phyloP scores from a whole-genome alignment of 2,888 invertebrate genomes.

The Ecdyonurus torrentis region DNA sequence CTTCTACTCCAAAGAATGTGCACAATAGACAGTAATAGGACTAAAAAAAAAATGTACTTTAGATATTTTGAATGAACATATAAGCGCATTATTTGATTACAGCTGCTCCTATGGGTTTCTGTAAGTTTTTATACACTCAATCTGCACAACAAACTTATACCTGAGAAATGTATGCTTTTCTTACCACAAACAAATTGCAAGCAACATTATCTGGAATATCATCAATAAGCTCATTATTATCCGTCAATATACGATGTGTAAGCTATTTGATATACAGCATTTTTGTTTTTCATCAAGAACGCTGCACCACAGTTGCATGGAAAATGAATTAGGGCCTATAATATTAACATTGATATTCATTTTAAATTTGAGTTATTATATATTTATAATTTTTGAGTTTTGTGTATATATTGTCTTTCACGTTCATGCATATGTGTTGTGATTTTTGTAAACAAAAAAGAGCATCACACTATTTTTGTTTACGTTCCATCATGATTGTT shows the following conservation, averaged over 20 bases:
- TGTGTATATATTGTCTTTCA: neutral
- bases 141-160: too few species aligned
- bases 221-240: neutral
- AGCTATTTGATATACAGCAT: neutral
- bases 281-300: neutral
- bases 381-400: neutral
- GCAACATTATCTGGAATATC: neutral
- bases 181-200: neutral
- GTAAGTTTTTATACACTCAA: too few species aligned
- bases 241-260: neutral
- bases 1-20: neutral
- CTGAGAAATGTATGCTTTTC: too few species aligned
- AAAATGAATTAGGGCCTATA: too few species aligned
- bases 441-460: too few species aligned
- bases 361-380: neutral
- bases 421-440: too few species aligned
- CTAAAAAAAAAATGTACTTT: neutral
- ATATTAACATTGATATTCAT: neutral
- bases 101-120: neutral
- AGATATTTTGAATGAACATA: neutral
- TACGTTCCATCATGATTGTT: too few species aligned
- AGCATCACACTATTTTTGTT: too few species aligned
- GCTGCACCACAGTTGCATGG: too few species aligned
- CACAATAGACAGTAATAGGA: neutral
- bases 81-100: neutral